Evolutionary conservation across 2,113 vertebrate species (phyloP).

Genomic region (Shinisaurus crocodilurus): DNA sequence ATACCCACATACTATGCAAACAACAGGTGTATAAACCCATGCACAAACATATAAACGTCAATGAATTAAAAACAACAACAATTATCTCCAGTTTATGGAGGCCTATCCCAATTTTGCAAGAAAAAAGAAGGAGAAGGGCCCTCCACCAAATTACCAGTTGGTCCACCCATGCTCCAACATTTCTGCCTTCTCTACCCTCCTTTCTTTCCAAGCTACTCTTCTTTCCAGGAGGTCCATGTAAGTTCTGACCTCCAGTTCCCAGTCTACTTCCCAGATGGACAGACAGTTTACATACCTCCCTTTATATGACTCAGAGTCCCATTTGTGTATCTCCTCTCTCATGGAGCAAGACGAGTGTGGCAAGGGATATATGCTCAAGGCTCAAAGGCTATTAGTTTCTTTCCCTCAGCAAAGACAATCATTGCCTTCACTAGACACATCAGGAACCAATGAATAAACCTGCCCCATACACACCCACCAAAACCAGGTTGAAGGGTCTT

Average conservation of each 20-base stretch:
- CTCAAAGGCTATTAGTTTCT: not conserved
- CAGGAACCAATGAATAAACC: not conserved
- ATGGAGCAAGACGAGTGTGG: not conserved
- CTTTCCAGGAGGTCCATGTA: not conserved
- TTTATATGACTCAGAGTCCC: not conserved
- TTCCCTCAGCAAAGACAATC: not conserved
- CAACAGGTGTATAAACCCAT: not conserved
- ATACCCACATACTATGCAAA: not conserved
- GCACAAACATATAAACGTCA: not conserved
- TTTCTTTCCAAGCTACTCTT: not conserved
- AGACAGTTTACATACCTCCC: not conserved
- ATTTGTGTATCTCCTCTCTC: not conserved
- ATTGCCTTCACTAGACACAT: not conserved
- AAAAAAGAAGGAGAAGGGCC: not conserved
- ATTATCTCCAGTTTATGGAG: not conserved
- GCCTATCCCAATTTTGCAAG: not conserved
- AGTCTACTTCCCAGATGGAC: not conserved
- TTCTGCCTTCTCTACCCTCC: not conserved
- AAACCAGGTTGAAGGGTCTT: not conserved
- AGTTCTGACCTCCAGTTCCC: not conserved
- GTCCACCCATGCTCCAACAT: not conserved
- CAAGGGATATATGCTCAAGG: not conserved
- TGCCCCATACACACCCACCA: not conserved
- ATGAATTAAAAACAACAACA: not conserved
- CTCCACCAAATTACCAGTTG: not conserved